phyloP scores from a whole-genome alignment of 2,888 invertebrate species.

The Operophtera brumata region DNA sequence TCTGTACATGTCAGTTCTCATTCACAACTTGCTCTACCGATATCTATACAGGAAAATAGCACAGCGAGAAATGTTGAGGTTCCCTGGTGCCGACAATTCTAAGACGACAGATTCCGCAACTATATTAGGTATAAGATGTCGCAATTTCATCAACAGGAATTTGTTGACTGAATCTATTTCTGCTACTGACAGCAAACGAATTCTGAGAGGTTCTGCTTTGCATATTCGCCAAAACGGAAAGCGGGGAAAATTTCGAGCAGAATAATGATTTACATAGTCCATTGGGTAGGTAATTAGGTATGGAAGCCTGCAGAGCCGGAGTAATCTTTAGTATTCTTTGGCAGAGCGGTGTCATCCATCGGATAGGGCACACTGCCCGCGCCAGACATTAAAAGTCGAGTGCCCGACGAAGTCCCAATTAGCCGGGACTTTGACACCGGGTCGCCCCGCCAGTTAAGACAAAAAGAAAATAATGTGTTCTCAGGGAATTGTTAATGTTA shows the following conservation, averaged over 20 bases:
- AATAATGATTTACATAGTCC: conserved; percentile 57
- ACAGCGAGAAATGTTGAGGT: conserved; percentile 1
- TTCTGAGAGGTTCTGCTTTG: conserved; percentile 29
- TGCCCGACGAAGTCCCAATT: conserved; percentile 73
- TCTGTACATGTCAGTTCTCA: conserved; percentile 17
- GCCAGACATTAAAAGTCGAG: conserved; percentile 66
- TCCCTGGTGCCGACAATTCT: conserved; percentile 5
- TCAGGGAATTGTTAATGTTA: conserved; percentile 59
- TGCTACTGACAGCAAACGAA: conserved; percentile 29
- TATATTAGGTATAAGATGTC: conserved; percentile 25
- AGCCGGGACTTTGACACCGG: conserved; percentile 68
- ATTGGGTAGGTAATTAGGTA: conserved; percentile 32
- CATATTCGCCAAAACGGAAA: conserved; percentile 51
- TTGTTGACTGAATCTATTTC: conserved; percentile 30
- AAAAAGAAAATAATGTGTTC: conserved; percentile 69
- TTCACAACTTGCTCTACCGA: conserved; percentile 9
- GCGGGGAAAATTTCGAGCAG: conserved; percentile 44
- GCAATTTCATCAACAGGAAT: conserved; percentile 31
- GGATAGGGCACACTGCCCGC: conserved; percentile 39
- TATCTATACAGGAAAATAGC: conserved; percentile 6
- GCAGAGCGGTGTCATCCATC: conserved; percentile 37
- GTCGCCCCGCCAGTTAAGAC: conserved; percentile 60
- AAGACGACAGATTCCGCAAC: conserved; percentile 22
- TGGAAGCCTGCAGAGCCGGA: conserved; percentile 35
- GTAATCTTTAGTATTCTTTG: no score